Conservation (phyloP, 2,888 invertebrate species). For the Icerya purchasi region DNA sequence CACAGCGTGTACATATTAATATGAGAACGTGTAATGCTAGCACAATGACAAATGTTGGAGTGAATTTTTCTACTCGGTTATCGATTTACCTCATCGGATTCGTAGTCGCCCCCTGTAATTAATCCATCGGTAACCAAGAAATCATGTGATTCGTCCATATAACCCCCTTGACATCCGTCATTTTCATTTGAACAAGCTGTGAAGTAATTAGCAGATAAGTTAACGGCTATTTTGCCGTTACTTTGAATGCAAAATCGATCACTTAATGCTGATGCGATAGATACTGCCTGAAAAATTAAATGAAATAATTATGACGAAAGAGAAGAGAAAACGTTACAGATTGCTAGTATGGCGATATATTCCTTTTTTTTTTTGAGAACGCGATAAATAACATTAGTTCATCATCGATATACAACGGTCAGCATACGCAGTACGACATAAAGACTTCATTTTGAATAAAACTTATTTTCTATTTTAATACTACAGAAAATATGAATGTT, state of each 20-base stretch:
- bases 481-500: too few species aligned
- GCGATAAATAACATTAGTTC: too few species aligned
- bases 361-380: too few species aligned
- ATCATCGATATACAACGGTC: too few species aligned
- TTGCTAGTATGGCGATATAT: too few species aligned
- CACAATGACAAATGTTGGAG: too few species aligned
- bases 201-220: constrained; percentile 66
- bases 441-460: too few species aligned
- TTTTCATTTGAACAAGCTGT: constrained; percentile 55
- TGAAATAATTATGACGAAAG: constrained; percentile 26
- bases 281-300: constrained; percentile 11
- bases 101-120: constrained; percentile 68
- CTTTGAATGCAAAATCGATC: constrained; percentile 69
- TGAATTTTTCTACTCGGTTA: too few species aligned
- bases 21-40: too few species aligned
- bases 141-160: constrained; percentile 60
- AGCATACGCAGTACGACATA: not conserved
- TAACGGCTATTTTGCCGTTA: constrained; percentile 42
- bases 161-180: constrained; percentile 68
- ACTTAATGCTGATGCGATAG: constrained; percentile 13
- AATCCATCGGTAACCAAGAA: constrained; percentile 66
- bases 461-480: too few species aligned
- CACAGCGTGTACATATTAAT: too few species aligned
- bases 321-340: too few species aligned
- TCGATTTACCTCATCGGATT: constrained; percentile 37